Base-by-base conservation (phyloP, 2,113 vertebrate species). In the Progne subis region DNA sequence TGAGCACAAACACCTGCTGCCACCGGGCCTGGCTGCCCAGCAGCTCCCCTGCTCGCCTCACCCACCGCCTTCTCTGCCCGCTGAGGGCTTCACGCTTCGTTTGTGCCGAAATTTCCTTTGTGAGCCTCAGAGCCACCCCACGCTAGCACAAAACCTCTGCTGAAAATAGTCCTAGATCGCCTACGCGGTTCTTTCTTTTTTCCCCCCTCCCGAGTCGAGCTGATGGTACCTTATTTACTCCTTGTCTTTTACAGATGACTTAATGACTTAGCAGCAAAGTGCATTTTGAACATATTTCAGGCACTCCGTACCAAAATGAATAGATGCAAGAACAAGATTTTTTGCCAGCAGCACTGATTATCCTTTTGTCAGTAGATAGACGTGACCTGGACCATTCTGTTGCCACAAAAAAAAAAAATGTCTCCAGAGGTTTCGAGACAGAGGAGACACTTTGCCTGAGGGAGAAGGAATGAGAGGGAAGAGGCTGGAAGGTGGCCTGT, bases 361-460 rank as follows among this genome's bases (percentile, higher is more conserved):
- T 85, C 76, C 85, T 94, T 96, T 96, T 95, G 44, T 95, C 91
- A 55, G 68, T 41, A 90, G 80, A 91, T 11, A 77, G 85, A 94
- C 0, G 0, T 91, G 93, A 82, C 82, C 90, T n/a, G 91, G 47
- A 32, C 82, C 64, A 28, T 92, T 85, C 85, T 68, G 65, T 79
- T 92, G 43, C 63, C 23, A 1, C 68, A 81, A 85, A 57, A 69
- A 86, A 81, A 85, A 57, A 69, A 86, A 80, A 68, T 2, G 31
- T 94, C 85, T 94, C 84, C 49, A 83, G 92, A 94, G 53, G 49
- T 78, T 93, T 55, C 44, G 41, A 39, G 67, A 88, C 67, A 70
- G 77, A 94, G 76, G 61, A 96, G 72, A 82, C 31, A 6, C 86
- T 74, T 89, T 71, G 67, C 90, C 88, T 61, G 44, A 78, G 88